Conservation (phyloP, 2,113 vertebrate species). For the Phocoena phocoena region DNA sequence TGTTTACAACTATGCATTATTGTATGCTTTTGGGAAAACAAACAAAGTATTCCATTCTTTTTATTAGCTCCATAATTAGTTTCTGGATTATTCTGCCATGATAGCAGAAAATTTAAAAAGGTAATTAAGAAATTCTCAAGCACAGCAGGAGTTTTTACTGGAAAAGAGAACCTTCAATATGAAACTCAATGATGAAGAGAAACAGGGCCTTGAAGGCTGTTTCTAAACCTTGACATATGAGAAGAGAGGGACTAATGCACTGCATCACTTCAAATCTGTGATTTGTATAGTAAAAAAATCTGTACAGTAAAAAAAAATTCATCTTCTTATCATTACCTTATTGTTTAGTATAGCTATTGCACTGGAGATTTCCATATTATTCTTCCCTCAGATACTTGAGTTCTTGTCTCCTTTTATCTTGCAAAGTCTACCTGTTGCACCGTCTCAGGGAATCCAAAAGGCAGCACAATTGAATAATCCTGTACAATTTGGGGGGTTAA, state of each 20-base stretch:
- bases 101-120: slow-evolving; percentile 79
- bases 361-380: not conserved
- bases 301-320: not conserved
- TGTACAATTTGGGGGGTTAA: not conserved
- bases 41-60: slow-evolving; percentile 72
- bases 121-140: slow-evolving; percentile 84
- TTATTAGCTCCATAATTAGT: slow-evolving; percentile 82
- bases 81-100: slow-evolving; percentile 78
- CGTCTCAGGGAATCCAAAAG: not conserved
- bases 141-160: slow-evolving; percentile 80
- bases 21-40: slow-evolving; percentile 71
- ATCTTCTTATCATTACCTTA: not conserved
- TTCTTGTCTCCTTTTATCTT: not conserved
- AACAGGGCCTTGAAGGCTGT: slow-evolving; percentile 50
- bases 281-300: not conserved
- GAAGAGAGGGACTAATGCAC: not conserved
- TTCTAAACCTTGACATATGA: not conserved
- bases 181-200: slow-evolving; percentile 67
- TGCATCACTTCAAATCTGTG: not conserved
- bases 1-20: slow-evolving; percentile 68
- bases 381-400: not conserved
- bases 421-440: not conserved
- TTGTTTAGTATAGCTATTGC: not conserved
- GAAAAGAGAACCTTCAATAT: slow-evolving; percentile 78
- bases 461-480: not conserved